Percentiles rank a stretch among this genome's conserved stretches.
phyloP scores from a whole-genome alignment of 2,797 vertebrate genomes.

The Antennarius maculatus region DNA sequence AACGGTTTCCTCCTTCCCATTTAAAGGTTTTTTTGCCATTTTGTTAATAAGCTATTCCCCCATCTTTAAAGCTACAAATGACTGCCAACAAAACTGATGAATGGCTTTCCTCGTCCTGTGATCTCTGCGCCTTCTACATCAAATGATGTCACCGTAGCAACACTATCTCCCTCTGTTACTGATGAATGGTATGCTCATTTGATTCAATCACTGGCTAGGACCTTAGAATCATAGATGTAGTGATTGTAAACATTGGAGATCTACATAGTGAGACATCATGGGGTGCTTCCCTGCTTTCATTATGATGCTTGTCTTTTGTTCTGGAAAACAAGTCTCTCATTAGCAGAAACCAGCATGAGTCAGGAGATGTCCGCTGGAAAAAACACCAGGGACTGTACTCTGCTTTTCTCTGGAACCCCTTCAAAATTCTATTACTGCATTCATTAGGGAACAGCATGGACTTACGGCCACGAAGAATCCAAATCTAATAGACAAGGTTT shows the following conservation, averaged over 20 bases:
- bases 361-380: slow-evolving; percentile 2
- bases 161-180: slow-evolving; percentile 48
- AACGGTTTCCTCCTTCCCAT: background rate
- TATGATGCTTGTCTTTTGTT: slow-evolving; percentile 18
- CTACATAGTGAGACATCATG: slow-evolving; percentile 19
- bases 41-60: background rate
- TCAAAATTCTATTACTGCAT: slow-evolving; percentile 20
- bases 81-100: background rate
- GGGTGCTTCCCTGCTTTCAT: slow-evolving; percentile 10
- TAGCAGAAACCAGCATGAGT: background rate
- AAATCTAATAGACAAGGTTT: slow-evolving; percentile 7
- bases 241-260: slow-evolving; percentile 41
- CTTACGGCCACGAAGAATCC: slow-evolving; percentile 10
- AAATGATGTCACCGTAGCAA: slow-evolving; percentile 17
- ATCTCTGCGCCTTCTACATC: slow-evolving; percentile 18
- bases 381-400: slow-evolving; percentile 2
- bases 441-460: slow-evolving; percentile 26
- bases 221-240: slow-evolving; percentile 37
- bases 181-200: slow-evolving; percentile 36
- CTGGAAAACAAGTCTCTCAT: slow-evolving; percentile 7
- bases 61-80: background rate
- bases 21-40: background rate
- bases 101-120: background rate
- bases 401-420: slow-evolving; percentile 1
- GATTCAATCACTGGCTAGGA: slow-evolving; percentile 44